Base-by-base conservation (phyloP, 2,797 vertebrate genomes). In the Girardinus metallicus region DNA sequence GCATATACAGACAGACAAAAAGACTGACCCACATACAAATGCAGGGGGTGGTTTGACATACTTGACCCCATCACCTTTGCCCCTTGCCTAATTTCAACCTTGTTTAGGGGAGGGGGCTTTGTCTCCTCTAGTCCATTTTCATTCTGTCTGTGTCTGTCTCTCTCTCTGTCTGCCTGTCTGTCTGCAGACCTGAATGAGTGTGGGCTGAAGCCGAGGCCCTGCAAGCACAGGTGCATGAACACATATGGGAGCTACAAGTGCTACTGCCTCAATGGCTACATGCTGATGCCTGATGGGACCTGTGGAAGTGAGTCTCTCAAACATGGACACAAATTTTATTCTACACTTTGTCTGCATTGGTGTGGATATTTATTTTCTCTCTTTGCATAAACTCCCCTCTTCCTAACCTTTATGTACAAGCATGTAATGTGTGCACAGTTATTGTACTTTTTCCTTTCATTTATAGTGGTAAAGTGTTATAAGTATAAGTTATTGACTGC, bases 191-290 rank as follows among this genome's bases (percentile, higher is more conserved):
- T 99, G 71, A 99, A 99, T 23, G 98, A 99, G 93, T 99, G 98
- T 57, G 98, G 98, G 73, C 94, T 99, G 89, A 98, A 98, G 95
- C 98, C 98, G 0, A 94, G 98, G 81, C 98, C 97, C 0, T 99
- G 98, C 92, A 99, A 98, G 83, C 96, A 98, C 95, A 96, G 98
- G 47, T 99, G 98, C 91, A 97, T 99, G 97, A 99, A 99, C 89
- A 98, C 97, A 0, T 96, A 95, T 0, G 98, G 98, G 91, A 99
- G 98, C 93, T 99, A 97, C 96, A 99, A 99, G 92, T 99, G 98
- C 95, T 99, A 98, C 96, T 99, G 98, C 83, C 96, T 98, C 71
- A 97, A 96, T 0, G 98, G 98, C 78, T 97, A 97, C 95, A 98
- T 98, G 97, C 96, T 97, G 23, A 95, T 97, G 97, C 95, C 96